Percentiles rank a stretch among this genome's conserved stretches.
Evolutionary conservation across 53 echinoderm and acorn worm genomes (phyloP).

Genomic region (Paracentrotus lividus): DNA sequence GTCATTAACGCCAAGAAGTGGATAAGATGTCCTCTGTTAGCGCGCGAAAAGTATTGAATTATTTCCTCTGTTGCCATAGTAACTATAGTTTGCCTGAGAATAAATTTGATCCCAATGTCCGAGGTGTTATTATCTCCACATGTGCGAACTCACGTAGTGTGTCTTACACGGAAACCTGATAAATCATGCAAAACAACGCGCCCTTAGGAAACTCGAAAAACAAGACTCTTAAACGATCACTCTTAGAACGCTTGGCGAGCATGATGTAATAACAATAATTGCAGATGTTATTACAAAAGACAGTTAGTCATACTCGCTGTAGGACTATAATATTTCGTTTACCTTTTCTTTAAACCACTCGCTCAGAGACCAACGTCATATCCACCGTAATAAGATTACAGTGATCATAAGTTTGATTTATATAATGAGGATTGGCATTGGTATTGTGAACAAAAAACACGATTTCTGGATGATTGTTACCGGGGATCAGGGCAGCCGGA

Average conservation of each 20-base stretch:
- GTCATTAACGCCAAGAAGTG: not conserved
- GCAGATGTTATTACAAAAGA: too few relatives aligned
- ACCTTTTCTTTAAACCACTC: too few relatives aligned
- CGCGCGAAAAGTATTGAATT: conserved; percentile 52
- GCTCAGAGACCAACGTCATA: too few relatives aligned
- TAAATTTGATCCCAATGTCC: conserved; percentile 37
- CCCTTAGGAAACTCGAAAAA: not conserved
- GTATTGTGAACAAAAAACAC: too few relatives aligned
- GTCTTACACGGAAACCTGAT: not conserved
- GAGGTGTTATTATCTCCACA: not conserved
- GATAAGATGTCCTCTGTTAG: conserved; percentile 11
- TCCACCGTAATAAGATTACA: too few relatives aligned
- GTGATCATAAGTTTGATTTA: too few relatives aligned
- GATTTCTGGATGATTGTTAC: too few relatives aligned
- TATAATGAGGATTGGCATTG: too few relatives aligned
- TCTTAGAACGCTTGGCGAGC: not conserved
- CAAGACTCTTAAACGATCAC: not conserved
- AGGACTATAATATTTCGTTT: too few relatives aligned
- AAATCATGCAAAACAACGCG: not conserved
- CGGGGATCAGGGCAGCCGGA: too few relatives aligned
- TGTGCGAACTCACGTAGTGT: conserved; percentile 40
- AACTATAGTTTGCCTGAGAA: conserved; percentile 19
- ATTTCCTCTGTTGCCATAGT: conserved; percentile 45
- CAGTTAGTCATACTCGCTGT: too few relatives aligned
- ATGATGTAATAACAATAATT: too few relatives aligned